Evolutionary conservation across 2,113 vertebrate genomes (phyloP).

Genomic region (Tonatia bakeri): DNA sequence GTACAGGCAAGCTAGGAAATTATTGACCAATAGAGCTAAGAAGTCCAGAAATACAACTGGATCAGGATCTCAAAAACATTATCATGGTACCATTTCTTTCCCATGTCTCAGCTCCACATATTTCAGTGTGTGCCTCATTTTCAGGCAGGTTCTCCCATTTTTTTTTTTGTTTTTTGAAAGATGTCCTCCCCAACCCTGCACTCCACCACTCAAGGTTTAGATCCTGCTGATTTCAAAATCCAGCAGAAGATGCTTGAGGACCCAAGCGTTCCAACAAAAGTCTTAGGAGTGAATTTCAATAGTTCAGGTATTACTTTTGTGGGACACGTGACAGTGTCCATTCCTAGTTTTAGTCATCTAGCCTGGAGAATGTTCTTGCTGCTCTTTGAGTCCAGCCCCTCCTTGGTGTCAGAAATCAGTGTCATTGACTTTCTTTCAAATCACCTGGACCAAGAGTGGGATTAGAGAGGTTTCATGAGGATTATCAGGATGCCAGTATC

Average conservation of each 20-base stretch:
- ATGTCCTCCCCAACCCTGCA: not conserved
- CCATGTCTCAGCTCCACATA: not conserved
- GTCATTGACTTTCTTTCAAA: not conserved
- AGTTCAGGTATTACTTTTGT: not conserved
- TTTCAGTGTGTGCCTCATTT: not conserved
- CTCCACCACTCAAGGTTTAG: not conserved
- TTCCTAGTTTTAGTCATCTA: not conserved
- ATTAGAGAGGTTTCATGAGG: not conserved
- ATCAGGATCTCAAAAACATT: not conserved
- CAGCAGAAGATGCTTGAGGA: not conserved
- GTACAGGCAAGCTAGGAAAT: not conserved
- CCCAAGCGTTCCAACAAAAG: not conserved
- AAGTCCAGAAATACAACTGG: not conserved
- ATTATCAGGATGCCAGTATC: not conserved
- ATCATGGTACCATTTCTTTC: not conserved
- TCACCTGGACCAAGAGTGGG: not conserved
- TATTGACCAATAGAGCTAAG: not conserved
- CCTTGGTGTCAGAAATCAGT: not conserved
- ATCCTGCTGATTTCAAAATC: not conserved
- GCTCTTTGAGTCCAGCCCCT: not conserved
- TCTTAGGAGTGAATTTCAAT: not conserved
- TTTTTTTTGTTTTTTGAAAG: not conserved
- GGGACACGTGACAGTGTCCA: not conserved
- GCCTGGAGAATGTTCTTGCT: not conserved
- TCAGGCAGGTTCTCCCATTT: not conserved